A percentile compares a stretch with the other conserved stretches of the same genome.
Conservation (phyloP, 2,113 vertebrate species). For the Oreochromis spilurus region DNA sequence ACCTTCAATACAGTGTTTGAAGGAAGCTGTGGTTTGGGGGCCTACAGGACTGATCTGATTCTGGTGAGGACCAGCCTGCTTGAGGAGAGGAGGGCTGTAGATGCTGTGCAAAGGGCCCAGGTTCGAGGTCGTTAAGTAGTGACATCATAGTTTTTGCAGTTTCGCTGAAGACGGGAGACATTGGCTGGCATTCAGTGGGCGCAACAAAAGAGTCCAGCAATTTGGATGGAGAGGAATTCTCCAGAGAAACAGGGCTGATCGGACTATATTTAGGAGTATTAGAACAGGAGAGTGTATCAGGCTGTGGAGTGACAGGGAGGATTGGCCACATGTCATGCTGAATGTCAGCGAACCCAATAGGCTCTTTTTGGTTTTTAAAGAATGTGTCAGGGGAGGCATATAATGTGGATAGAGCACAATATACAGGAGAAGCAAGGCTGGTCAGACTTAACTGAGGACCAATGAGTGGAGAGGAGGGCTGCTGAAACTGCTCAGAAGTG, state of each 20-base stretch:
- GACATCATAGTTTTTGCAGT: rapidly evolving
- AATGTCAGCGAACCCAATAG: not conserved
- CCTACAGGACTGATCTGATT: not conserved
- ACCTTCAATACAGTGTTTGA: not conserved
- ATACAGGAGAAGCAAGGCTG: too few species aligned
- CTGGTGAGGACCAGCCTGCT: rapidly evolving
- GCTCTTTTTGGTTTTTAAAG: not conserved
- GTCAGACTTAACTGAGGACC: too few species aligned
- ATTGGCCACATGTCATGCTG: rapidly evolving
- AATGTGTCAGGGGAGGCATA: too few species aligned
- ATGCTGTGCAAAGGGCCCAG: not conserved
- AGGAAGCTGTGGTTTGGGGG: not conserved
- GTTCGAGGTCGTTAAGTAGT: rapidly evolving
- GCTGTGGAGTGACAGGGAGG: not conserved
- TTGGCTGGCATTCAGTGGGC: rapidly evolving
- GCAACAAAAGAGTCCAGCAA: rapidly evolving
- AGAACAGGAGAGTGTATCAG: not conserved
- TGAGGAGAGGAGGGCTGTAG: not conserved
- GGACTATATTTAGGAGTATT: not conserved
- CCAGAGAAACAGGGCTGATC: not conserved
- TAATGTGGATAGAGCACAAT: too few species aligned
- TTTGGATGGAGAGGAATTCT: not conserved
- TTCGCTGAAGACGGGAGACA: rapidly evolving
- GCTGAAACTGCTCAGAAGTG: too few species aligned
- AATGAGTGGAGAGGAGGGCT: too few species aligned